phyloP scores from a whole-genome alignment of 2,888 invertebrate genomes.

The Eupithecia dodoneata region DNA sequence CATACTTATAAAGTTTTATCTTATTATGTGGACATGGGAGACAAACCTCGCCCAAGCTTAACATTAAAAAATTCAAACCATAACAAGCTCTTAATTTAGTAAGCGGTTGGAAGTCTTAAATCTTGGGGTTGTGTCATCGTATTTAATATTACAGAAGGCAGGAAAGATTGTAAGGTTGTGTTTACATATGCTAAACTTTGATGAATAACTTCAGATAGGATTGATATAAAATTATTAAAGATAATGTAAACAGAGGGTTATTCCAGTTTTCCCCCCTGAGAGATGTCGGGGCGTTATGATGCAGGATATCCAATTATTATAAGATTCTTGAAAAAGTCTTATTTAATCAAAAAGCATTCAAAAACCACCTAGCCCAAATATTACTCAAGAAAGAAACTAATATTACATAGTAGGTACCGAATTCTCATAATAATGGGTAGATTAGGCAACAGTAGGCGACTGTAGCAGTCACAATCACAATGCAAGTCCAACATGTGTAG shows the following conservation, averaged over 20 bases:
- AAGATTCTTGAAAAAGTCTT: no score
- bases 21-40: not conserved
- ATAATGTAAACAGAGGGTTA: not conserved
- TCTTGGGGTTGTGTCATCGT: constrained; percentile 50
- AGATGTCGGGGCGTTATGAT: not conserved
- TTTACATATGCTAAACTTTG: not conserved
- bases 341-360: no score
- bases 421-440: not conserved
- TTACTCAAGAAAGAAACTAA: no score
- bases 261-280: no score
- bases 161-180: constrained; percentile 6
- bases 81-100: constrained; percentile 33
- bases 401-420: not conserved
- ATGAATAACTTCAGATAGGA: not conserved
- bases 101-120: constrained; percentile 32
- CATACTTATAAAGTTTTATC: not conserved
- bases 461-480: not conserved
- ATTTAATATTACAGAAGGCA: constrained; percentile 61
- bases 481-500: not conserved
- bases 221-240: not conserved
- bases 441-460: not conserved
- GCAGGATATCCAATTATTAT: not conserved
- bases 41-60: not conserved
- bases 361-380: no score
- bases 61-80: constrained; percentile 11